Evolutionary conservation across 1,140 invertebrate species (phyloP).

Genomic region (Euglossa dilemma): DNA sequence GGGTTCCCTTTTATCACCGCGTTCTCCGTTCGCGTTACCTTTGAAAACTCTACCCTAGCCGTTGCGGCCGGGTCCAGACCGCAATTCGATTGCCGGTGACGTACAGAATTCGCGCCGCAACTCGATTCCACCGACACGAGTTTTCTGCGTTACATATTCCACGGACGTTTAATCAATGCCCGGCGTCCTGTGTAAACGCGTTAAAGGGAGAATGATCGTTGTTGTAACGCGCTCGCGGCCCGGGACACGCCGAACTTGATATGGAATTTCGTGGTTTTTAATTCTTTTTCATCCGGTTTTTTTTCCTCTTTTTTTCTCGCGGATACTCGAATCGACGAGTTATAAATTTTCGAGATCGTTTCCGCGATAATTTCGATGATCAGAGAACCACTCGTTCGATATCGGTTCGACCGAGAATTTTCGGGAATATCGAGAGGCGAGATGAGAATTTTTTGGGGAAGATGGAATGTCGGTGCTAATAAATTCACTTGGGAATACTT

Average conservation of each 20-base stretch:
- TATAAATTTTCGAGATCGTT: too few species aligned
- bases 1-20: neutral
- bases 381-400: neutral
- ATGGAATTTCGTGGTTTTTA: neutral
- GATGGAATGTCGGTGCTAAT: too few species aligned
- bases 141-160: conserved; percentile 34
- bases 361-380: too few species aligned
- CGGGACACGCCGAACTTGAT: neutral
- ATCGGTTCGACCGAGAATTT: too few species aligned
- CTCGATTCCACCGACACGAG: neutral
- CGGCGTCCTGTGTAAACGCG: neutral
- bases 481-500: too few species aligned
- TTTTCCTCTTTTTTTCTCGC: neutral
- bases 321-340: neutral
- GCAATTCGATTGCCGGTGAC: conserved; percentile 31
- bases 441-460: too few species aligned
- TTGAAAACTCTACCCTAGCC: conserved; percentile 7
- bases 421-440: too few species aligned
- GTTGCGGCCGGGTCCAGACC: conserved; percentile 3
- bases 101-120: conserved; percentile 9
- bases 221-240: neutral
- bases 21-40: neutral
- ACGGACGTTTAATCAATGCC: conserved; percentile 26
- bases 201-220: conserved; percentile 20
- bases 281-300: too few species aligned